Evolutionary conservation across 30 jellyfish, hydroid and myxozoan genomes (phyloP).

Genomic region (Aurelia aurita complex sp. Pacific): DNA sequence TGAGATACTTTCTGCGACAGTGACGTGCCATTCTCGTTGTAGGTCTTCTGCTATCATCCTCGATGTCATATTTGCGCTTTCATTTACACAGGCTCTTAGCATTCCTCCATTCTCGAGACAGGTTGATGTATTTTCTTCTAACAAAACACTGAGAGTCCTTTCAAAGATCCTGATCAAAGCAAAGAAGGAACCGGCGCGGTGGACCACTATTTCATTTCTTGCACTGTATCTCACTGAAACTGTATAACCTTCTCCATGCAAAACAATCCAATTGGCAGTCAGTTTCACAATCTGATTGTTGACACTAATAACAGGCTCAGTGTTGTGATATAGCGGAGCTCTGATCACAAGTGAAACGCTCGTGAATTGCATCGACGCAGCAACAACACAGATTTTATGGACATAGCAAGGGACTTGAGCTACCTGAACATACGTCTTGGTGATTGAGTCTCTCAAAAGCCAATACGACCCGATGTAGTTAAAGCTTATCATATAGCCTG

Average conservation of each 20-base stretch:
- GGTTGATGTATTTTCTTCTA: background rate
- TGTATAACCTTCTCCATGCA: background rate
- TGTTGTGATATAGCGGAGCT: constrained; percentile 19
- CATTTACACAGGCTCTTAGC: constrained; percentile 7
- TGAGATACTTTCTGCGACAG: background rate
- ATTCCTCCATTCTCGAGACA: constrained; percentile 40
- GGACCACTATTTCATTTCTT: constrained; percentile 17
- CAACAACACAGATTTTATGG: constrained; percentile 40
- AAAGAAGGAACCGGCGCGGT: background rate
- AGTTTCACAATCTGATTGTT: background rate
- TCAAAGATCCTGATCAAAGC: constrained; percentile 33
- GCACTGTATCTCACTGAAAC: constrained; percentile 22
- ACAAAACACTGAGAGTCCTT: constrained; percentile 19
- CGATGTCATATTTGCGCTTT: background rate
- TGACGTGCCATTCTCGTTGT: constrained; percentile 13
- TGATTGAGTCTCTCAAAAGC: constrained; percentile 15
- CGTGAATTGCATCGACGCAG: constrained; percentile 7
- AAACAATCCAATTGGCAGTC: background rate
- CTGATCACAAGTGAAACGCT: constrained; percentile 7
- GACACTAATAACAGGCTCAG: background rate
- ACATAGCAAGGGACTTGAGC: constrained; percentile 35
- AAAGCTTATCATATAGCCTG: constrained; percentile 15
- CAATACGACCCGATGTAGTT: constrained; percentile 30
- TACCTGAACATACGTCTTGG: constrained; percentile 1
- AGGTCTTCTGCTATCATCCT: constrained; percentile 6